A percentile compares a stretch with the other conserved stretches of the same genome.
These are phyloP conservation scores for Cryptocephalus moraei DNA, from an alignment of 2,888 invertebrate genomes.

Conservation along the genomic window DNA sequence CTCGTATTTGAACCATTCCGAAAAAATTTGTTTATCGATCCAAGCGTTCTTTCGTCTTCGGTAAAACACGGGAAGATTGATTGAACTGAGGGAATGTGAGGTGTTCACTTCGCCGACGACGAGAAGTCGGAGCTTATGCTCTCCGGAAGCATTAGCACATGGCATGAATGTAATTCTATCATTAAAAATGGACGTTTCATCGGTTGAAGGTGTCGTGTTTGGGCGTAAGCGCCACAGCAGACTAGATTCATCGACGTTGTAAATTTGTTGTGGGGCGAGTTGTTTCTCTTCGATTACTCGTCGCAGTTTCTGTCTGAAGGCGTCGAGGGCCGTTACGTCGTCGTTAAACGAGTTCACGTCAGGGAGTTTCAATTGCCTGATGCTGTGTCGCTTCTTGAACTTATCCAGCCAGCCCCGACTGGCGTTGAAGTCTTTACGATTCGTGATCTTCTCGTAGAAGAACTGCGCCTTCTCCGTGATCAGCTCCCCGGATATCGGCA, in stretches of 20 bases:
- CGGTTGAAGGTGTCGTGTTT: slow-evolving; percentile 4
- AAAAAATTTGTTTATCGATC: background rate
- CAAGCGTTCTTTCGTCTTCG: background rate
- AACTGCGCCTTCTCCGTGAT: slow-evolving; percentile 8
- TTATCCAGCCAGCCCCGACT: slow-evolving; percentile 17
- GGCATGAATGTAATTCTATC: background rate
- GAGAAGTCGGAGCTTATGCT: background rate
- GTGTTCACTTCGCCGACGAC: background rate
- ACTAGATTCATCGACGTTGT: slow-evolving; percentile 16
- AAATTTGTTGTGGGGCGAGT: slow-evolving; percentile 11
- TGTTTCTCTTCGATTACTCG: slow-evolving; percentile 7
- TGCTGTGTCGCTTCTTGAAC: slow-evolving; percentile 15
- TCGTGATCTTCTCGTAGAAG: slow-evolving; percentile 13
- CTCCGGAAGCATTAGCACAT: background rate
- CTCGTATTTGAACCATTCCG: background rate
- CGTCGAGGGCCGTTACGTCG: slow-evolving; percentile 5
- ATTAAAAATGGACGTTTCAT: no score
- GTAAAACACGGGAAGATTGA: background rate
- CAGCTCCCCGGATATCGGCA: background rate
- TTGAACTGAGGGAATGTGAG: background rate
- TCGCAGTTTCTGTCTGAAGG: slow-evolving; percentile 8
- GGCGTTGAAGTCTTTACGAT: slow-evolving; percentile 12
- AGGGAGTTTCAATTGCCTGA: slow-evolving; percentile 13
- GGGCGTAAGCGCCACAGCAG: slow-evolving; percentile 14
- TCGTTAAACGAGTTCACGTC: slow-evolving; percentile 17